Evolutionary conservation across 2,797 vertebrate species (phyloP), one percentile per base, ranked within the genome.

Genomic region (Lacerta bilineata): DNA sequence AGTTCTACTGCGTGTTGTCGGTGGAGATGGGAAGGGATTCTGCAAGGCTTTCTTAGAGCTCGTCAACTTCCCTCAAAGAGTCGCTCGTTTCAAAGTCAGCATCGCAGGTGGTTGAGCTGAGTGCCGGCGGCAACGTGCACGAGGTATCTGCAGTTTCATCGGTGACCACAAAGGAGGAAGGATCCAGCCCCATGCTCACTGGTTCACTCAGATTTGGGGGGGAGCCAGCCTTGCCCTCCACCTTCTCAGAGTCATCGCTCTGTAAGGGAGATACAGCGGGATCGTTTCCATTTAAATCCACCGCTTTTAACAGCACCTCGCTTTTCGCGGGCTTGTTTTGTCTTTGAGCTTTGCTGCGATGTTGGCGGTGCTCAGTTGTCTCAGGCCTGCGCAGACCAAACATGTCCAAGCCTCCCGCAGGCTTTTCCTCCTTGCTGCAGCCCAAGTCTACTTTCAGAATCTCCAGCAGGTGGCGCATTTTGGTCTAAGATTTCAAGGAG

Each of bases 401-500:
- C 0, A 85, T 77, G 43, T 87, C 46, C 1, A n/a, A 50, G n/a
- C 18, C 29, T 66, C 86, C 87, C 8, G 13, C 4, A 0, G 2
- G 2, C 0, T 50, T 23, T 0, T 87, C 91, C 68, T 72, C 75
- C 0, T 87, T 39, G 8, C 94, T 89, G 29, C 95, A 97, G 85
- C 97, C 93, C 0, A 99, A 96, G 61, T 99, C 98, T 87, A 97
- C 93, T 91, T 97, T 98, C 61, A 99, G 96, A 7, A 96, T 88
- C 13, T 97, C 98, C 96, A 99, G 93, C 87, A 99, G 97, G 79
- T 96, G 97, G 91, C 97, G 97, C 98, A 99, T 99, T 97, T 98
- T 99, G 80, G 75, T 95, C 98, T 99, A 81, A 90, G 89, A 94
- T 82, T 76, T 59, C 90, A 91, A 29, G 77, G 72, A 89, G 80